phyloP scores from a whole-genome alignment of 1,140 invertebrate species.

The Laupala kohalensis region DNA sequence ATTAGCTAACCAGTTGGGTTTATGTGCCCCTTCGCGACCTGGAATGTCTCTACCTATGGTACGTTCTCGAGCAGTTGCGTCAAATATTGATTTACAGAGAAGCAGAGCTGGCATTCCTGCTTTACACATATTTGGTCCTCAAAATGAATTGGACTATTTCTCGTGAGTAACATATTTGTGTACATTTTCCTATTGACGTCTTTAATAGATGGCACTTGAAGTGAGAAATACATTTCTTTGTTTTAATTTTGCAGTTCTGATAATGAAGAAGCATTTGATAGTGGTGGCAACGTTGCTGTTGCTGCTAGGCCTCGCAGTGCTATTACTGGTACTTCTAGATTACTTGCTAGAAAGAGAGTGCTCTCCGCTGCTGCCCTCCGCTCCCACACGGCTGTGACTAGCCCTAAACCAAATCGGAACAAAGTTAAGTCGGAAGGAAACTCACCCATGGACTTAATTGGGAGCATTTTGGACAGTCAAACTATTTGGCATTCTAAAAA shows the following conservation, averaged over 20 bases:
- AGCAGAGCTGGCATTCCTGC: conserved; percentile 24
- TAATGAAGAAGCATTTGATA: conserved; percentile 18
- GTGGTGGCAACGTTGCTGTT: conserved; percentile 22
- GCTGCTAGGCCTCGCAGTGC: conserved; percentile 31
- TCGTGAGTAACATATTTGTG: conserved; percentile 24
- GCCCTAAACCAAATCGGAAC: not conserved
- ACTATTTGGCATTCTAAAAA: conserved; percentile 55
- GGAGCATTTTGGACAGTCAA: conserved; percentile 60
- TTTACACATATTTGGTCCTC: conserved; percentile 43
- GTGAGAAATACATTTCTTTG: not conserved
- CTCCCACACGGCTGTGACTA: not conserved
- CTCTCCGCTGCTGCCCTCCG: conserved; percentile 6
- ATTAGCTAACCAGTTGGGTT: conserved; percentile 30
- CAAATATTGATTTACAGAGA: conserved; percentile 25
- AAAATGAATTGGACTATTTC: conserved; percentile 49
- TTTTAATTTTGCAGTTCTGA: conserved; percentile 17
- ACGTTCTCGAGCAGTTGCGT: conserved; percentile 24
- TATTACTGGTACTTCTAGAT: conserved; percentile 10
- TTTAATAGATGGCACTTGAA: not conserved
- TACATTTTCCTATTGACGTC: not conserved
- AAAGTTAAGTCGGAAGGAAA: not conserved
- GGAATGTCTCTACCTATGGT: conserved; percentile 28
- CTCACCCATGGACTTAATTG: conserved; percentile 42
- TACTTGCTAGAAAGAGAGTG: not conserved
- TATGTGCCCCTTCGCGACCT: conserved; percentile 24